A percentile compares a stretch with the other conserved stretches of the same genome.
phyloP scores from a whole-genome alignment of 2,113 vertebrate species.

The Oreochromis niloticus region DNA sequence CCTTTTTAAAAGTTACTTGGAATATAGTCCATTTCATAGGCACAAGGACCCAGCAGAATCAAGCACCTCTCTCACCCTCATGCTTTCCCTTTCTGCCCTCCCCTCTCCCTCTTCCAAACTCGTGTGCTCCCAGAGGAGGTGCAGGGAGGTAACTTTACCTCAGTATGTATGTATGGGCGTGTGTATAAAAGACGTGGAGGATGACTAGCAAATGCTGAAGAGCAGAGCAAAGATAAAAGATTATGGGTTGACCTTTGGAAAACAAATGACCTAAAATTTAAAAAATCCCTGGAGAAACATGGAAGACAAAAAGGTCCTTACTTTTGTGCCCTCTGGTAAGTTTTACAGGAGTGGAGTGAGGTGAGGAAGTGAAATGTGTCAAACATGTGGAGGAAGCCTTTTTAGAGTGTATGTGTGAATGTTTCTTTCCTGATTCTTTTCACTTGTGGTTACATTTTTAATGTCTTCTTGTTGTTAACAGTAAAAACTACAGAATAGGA shows the following conservation, averaged over 20 bases:
- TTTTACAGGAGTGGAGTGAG: slow-evolving; percentile 26
- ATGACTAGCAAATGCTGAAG: neutral
- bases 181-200: neutral
- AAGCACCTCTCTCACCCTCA: neutral
- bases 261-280: neutral
- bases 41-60: slow-evolving; percentile 50
- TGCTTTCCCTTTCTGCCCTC: neutral
- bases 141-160: slow-evolving; percentile 1
- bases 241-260: slow-evolving; percentile 63
- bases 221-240: slow-evolving; percentile 26
- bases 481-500: neutral
- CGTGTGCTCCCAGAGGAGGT: slow-evolving; percentile 37
- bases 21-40: neutral
- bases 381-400: neutral
- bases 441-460: neutral
- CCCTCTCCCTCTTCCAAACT: slow-evolving; percentile 5
- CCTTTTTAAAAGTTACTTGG: neutral
- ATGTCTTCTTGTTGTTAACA: neutral
- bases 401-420: neutral
- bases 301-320: slow-evolving; percentile 60
- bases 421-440: neutral
- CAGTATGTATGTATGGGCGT: neutral
- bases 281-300: slow-evolving; percentile 43
- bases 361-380: slow-evolving; percentile 18
- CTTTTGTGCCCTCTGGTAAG: slow-evolving; percentile 69